phyloP scores from a whole-genome alignment of 2,888 invertebrate species.

The Ceriagrion tenellum region DNA sequence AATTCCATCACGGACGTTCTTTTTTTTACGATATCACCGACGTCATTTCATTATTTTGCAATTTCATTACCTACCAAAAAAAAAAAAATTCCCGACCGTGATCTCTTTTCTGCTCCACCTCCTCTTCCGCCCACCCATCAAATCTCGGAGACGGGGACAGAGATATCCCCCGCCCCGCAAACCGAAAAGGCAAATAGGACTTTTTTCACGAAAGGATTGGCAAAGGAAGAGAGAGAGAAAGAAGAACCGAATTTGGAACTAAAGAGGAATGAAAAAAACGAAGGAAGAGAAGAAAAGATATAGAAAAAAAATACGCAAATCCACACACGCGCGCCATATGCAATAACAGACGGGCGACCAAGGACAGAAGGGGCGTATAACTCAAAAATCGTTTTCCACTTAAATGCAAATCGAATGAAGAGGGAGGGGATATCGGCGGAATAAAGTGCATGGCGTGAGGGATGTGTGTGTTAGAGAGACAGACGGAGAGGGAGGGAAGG shows the following conservation, averaged over 20 bases:
- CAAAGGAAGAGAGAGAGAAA: neutral
- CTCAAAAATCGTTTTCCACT: neutral
- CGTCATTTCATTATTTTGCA: slow-evolving; percentile 3
- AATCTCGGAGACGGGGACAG: neutral
- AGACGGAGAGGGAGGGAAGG: too few relatives aligned
- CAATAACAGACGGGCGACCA: neutral
- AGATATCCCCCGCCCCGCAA: neutral
- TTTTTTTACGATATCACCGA: neutral
- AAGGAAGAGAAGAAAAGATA: too few relatives aligned
- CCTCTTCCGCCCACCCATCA: neutral
- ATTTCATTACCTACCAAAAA: neutral
- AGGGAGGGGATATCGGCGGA: neutral
- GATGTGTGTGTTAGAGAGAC: too few relatives aligned
- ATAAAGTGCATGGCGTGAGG: neutral
- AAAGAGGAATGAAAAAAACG: too few relatives aligned
- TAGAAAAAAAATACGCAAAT: too few relatives aligned
- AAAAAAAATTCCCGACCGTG: neutral
- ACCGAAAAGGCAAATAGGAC: neutral
- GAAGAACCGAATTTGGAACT: neutral
- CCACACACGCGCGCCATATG: too few relatives aligned
- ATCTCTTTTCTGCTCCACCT: neutral
- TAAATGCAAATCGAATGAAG: neutral
- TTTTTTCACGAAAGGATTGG: neutral
- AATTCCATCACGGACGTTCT: neutral
- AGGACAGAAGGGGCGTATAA: neutral